phyloP scores from a whole-genome alignment of 1,140 invertebrate species.

The Microvelia longipes region DNA sequence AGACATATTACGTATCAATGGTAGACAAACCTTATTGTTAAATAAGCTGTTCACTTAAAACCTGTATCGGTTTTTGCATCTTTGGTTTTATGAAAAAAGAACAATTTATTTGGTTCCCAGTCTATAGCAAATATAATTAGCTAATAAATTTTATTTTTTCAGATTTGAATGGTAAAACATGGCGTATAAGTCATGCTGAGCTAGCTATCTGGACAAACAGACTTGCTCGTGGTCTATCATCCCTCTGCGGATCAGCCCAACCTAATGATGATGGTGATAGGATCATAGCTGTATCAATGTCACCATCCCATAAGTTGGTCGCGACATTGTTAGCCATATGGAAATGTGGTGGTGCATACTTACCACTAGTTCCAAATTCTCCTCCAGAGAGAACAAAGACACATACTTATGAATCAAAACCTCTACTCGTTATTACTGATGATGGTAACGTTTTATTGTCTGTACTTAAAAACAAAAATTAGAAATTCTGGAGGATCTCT shows the following conservation, averaged over 20 bases:
- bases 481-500: background rate
- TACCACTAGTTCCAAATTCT: constrained; percentile 63
- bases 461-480: too few relatives aligned
- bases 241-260: constrained; percentile 20
- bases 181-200: constrained; percentile 37
- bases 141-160: background rate
- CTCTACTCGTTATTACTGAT: constrained; percentile 50
- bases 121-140: background rate
- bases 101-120: too few relatives aligned
- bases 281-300: constrained; percentile 58
- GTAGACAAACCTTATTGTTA: too few relatives aligned
- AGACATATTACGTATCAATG: too few relatives aligned
- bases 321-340: constrained; percentile 51
- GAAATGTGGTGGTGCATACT: constrained; percentile 66
- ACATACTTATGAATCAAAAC: constrained; percentile 57
- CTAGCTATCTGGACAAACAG: constrained; percentile 42
- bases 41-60: too few relatives aligned
- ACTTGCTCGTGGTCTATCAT: constrained; percentile 38
- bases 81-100: too few relatives aligned
- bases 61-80: too few relatives aligned
- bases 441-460: constrained; percentile 20
- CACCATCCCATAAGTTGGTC: constrained; percentile 53
- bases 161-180: background rate
- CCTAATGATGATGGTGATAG: constrained; percentile 46
- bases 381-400: constrained; percentile 55